A percentile compares a stretch with the other conserved stretches of the same genome.
Evolutionary conservation across 2,113 vertebrate species (phyloP).

Genomic region (Patagioenas fasciata): DNA sequence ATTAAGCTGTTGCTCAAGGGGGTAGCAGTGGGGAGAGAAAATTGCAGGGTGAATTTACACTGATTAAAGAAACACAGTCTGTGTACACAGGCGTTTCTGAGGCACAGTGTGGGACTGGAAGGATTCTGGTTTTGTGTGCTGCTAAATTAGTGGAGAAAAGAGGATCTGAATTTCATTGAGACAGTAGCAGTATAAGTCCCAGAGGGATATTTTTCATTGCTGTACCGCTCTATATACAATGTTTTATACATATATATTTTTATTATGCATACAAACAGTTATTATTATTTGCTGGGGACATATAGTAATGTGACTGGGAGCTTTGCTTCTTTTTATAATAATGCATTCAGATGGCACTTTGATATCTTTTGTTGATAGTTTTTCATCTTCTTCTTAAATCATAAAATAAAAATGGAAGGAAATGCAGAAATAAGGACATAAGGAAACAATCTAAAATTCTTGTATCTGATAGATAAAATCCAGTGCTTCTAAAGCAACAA

Average conservation of each 20-base stretch:
- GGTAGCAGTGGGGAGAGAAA: conserved; percentile 40
- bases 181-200: conserved; percentile 28
- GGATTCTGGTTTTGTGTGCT: conserved; percentile 28
- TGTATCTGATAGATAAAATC: neutral
- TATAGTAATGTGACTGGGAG: neutral
- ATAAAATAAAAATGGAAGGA: conserved; percentile 23
- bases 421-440: neutral
- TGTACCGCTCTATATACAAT: neutral
- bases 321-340: conserved; percentile 32
- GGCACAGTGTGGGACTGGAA: conserved; percentile 54
- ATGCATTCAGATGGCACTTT: neutral
- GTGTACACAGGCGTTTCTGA: conserved; percentile 7
- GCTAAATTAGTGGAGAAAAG: conserved; percentile 21
- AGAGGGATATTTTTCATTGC: neutral
- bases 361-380: neutral
- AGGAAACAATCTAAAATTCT: conserved; percentile 25
- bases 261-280: neutral
- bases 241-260: conserved; percentile 8
- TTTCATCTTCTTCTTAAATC: conserved; percentile 31
- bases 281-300: conserved; percentile 36
- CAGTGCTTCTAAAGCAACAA: conserved; percentile 11
- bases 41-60: conserved; percentile 58
- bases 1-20: conserved; percentile 35
- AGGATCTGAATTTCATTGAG: conserved; percentile 35
- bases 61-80: conserved; percentile 33